Evolutionary conservation across 53 echinoderm and acorn worm genomes (phyloP).

Genomic region (Temnopleurus reevesii): DNA sequence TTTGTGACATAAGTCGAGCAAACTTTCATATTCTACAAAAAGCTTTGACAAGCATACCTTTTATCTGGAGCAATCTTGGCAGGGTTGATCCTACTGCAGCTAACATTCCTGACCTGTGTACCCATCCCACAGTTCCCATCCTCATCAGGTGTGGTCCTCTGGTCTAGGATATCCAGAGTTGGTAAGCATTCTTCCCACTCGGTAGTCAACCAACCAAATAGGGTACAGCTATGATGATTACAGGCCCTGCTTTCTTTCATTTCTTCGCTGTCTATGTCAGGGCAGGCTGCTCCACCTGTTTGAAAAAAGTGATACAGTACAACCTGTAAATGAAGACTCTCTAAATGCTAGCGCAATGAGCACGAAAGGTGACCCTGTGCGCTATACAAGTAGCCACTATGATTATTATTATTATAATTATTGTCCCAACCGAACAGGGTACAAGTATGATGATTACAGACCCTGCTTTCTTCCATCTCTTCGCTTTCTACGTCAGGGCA

Average conservation of each 20-base stretch:
- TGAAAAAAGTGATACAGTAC: too few species aligned
- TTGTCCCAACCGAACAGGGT: constrained; percentile 91
- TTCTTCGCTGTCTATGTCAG: constrained; percentile 45
- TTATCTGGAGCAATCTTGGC: constrained; percentile 78
- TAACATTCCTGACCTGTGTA: constrained; percentile 65
- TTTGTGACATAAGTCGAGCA: too few species aligned
- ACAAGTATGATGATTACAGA: constrained; percentile 89
- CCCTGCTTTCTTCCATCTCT: constrained; percentile 67
- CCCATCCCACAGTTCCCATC: constrained; percentile 77
- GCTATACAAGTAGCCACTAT: too few species aligned
- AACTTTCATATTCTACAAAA: too few species aligned
- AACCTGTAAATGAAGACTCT: too few species aligned
- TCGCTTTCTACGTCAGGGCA: constrained; percentile 62
- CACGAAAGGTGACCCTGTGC: too few species aligned
- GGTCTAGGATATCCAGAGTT: constrained; percentile 38
- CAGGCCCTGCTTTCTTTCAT: constrained; percentile 70
- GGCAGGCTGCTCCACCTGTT: constrained; percentile 76
- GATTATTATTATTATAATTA: too few species aligned
- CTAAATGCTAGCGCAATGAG: too few species aligned
- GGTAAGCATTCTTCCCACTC: constrained; percentile 76
- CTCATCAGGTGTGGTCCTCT: constrained; percentile 25
- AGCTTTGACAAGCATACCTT: too few species aligned
- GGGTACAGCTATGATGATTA: constrained; percentile 87
- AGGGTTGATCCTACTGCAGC: constrained; percentile 73
- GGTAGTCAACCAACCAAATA: constrained; percentile 80